A percentile compares a stretch with the other conserved stretches of the same genome.
phyloP scores from a whole-genome alignment of 2,888 invertebrate genomes.

The Drosophila anceps region DNA sequence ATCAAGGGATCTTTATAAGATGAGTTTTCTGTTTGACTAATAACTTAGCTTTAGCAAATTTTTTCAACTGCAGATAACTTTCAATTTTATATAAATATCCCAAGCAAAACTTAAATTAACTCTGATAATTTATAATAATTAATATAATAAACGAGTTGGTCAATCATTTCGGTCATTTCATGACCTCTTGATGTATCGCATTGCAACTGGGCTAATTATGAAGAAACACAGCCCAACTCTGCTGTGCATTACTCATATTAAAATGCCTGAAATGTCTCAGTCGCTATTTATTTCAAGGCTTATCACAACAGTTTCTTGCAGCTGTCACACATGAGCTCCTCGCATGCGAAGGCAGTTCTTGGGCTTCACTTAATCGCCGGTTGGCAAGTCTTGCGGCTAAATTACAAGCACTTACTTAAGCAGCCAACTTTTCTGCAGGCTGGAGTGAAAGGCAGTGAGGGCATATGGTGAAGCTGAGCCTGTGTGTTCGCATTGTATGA shows the following conservation, averaged over 20 bases:
- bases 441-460: background rate
- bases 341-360: conserved; percentile 10
- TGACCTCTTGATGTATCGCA: background rate
- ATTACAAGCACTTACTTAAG: conserved; percentile 61
- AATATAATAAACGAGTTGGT: no score
- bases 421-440: conserved; percentile 2
- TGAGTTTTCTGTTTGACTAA: no score
- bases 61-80: no score
- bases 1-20: no score
- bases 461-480: background rate
- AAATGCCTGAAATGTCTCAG: background rate
- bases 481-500: conserved; percentile 19
- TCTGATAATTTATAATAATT: no score
- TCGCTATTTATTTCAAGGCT: background rate
- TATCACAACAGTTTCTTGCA: conserved; percentile 6
- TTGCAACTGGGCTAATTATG: background rate
- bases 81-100: no score
- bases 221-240: background rate
- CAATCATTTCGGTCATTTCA: no score
- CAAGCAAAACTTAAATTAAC: no score
- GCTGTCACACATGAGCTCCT: conserved; percentile 10
- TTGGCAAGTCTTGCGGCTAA: conserved; percentile 48
- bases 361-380: conserved; percentile 51
- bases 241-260: background rate
- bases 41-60: no score